Evolutionary conservation across 2,113 vertebrate genomes (phyloP), one percentile per base, ranked within the genome.

Genomic region (Caranx melampygus): DNA sequence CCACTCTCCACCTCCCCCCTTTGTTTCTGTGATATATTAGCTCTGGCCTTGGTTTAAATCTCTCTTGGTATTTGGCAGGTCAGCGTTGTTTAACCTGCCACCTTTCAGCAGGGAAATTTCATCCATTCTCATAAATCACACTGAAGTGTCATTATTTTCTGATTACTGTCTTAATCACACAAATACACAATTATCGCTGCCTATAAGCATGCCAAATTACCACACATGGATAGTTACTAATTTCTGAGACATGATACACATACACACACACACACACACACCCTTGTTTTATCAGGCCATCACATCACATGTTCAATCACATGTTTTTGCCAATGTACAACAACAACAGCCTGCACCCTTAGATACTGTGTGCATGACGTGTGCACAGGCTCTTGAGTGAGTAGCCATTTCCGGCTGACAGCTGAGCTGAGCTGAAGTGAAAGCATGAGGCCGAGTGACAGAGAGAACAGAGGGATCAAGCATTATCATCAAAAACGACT

Each of bases 61-160:
- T 83, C 77, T 88, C 70, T 47, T 83, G 72, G 49, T 84, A 80
- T 88, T 86, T 79, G 57, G 63, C 16, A n/a, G 86, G 88, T 90
- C 88, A 77, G 10, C 80, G 52, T 83, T 65, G 78, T 81, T 89
- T 86, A 86, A 88, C 88, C 85, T 79, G 75, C 61, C 69, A 89
- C 79, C 73, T 85, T 83, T 89, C 78, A 69, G 66, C 78, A 79
- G 67, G 71, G 78, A 86, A 71, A 73, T 74, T 59, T 66, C n/a
- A 88, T 86, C 79, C 72, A 62, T 82, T 87, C 71, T 81, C 83
- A 91, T 91, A 91, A 89, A 89, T 86, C 88, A 91, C 75, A 75
- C 69, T 80, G 67, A 78, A 82, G 81, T 86, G 82, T 90, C 82
- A 90, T 91, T 92, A 92, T 86, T 87, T 87, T 88, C 75, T 84